Percentiles rank a stretch among this genome's conserved stretches.
These are phyloP conservation scores for Campopleginae sp. DNA, from an alignment of 2,888 invertebrate species.

Conservation along the genomic window DNA sequence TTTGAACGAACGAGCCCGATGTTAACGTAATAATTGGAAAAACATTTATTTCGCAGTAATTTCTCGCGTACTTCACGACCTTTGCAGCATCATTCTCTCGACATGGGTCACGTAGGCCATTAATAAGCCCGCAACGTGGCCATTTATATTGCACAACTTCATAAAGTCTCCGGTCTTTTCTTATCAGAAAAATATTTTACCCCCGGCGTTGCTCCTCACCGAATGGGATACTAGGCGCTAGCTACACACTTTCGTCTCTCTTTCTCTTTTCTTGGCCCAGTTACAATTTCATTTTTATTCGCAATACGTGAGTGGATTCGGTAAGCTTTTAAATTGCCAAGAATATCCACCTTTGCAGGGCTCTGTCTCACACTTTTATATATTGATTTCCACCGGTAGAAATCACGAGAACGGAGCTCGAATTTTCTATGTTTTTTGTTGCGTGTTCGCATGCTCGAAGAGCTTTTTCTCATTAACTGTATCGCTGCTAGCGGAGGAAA, in stretches of 20 bases:
- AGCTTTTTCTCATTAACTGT: constrained; percentile 57
- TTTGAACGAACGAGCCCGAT: constrained; percentile 16
- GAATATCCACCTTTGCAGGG: constrained; percentile 60
- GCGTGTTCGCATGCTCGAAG: not conserved
- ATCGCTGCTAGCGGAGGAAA: not conserved
- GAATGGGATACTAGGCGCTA: constrained; percentile 21
- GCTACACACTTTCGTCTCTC: constrained; percentile 51
- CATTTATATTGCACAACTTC: constrained; percentile 74
- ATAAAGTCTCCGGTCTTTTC: constrained; percentile 71
- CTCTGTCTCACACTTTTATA: constrained; percentile 40
- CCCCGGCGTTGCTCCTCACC: constrained; percentile 50
- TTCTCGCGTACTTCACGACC: constrained; percentile 48
- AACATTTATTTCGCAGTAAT: constrained; percentile 19
- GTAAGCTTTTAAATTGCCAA: constrained; percentile 68
- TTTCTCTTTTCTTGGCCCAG: constrained; percentile 67
- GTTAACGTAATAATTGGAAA: not conserved
- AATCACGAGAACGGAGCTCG: not conserved
- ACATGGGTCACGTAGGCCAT: constrained; percentile 73
- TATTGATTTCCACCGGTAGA: constrained; percentile 56
- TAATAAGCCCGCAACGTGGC: constrained; percentile 73
- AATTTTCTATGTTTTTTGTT: not conserved
- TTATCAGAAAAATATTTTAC: constrained; percentile 75
- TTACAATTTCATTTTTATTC: constrained; percentile 73
- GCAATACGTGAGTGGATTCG: constrained; percentile 69
- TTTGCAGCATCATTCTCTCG: constrained; percentile 61